Evolutionary conservation across 2,888 invertebrate species (phyloP).

Genomic region (Brenthis hecate): DNA sequence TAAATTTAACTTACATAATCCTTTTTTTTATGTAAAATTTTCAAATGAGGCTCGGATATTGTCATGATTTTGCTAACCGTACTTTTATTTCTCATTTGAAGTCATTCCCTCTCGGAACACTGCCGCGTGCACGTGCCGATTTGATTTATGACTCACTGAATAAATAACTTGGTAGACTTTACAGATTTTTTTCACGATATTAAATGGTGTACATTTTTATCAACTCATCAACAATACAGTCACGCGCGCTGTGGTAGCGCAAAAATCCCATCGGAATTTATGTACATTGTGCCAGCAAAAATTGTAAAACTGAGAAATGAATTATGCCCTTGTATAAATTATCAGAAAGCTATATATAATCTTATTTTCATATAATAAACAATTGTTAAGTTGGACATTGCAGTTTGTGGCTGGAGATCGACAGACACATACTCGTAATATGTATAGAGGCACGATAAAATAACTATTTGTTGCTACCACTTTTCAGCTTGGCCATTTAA

Average conservation of each 20-base stretch:
- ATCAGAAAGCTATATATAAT: constrained; percentile 12
- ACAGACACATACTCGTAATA: too few species aligned
- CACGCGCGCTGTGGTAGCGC: constrained; percentile 32
- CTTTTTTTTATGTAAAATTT: constrained; percentile 6
- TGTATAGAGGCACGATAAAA: too few species aligned
- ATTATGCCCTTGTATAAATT: constrained; percentile 18
- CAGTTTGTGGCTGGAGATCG: constrained; percentile 8
- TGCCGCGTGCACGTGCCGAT: constrained; percentile 69
- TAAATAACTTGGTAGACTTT: constrained; percentile 65
- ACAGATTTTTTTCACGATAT: constrained; percentile 44
- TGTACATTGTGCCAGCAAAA: constrained; percentile 20
- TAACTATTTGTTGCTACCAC: too few species aligned
- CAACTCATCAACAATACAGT: constrained; percentile 40
- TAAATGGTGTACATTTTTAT: constrained; percentile 39
- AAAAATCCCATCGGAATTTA: constrained; percentile 30
- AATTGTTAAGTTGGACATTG: constrained; percentile 31
- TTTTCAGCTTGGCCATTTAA: too few species aligned
- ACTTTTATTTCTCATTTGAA: constrained; percentile 33
- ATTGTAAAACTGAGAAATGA: constrained; percentile 24
- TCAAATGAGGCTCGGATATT: constrained; percentile 24
- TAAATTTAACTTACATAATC: constrained; percentile 6
- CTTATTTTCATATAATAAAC: constrained; percentile 15
- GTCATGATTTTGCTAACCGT: constrained; percentile 31
- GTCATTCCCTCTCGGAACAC: constrained; percentile 26
- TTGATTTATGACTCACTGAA: constrained; percentile 74